A percentile compares a stretch with the other conserved stretches of the same genome.
Evolutionary conservation across 2,113 vertebrate species (phyloP).

Genomic region (Platysternon megacephalum): DNA sequence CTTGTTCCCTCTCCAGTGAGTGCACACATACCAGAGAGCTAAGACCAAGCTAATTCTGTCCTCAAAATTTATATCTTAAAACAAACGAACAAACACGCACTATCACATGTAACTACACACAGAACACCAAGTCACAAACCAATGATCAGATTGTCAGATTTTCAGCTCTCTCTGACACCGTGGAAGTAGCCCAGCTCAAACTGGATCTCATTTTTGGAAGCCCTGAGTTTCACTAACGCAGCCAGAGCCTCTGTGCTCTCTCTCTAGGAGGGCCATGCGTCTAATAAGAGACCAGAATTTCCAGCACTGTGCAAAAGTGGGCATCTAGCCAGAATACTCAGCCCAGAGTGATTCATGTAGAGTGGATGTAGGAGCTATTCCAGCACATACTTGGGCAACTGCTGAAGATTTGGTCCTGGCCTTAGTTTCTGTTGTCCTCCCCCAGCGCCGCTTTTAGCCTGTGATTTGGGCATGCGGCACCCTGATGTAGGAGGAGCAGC

Average conservation of each 20-base stretch:
- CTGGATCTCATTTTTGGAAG: constrained; percentile 22
- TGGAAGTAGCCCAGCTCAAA: constrained; percentile 12
- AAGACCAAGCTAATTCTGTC: not conserved
- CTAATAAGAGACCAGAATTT: not conserved
- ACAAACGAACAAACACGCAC: not conserved
- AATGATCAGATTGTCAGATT: constrained; percentile 24
- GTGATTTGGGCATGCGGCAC: not conserved
- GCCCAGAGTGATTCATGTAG: not conserved
- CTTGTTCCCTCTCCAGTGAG: not conserved
- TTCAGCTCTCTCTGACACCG: not conserved
- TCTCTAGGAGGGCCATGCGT: not conserved
- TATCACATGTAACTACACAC: not conserved
- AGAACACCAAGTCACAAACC: constrained; percentile 5
- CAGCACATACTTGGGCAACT: not conserved
- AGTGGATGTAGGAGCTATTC: not conserved
- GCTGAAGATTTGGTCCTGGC: not conserved
- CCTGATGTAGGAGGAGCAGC: not conserved
- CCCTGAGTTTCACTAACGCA: constrained; percentile 19
- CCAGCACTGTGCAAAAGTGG: not conserved
- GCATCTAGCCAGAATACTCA: not conserved
- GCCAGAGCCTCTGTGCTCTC: constrained; percentile 6
- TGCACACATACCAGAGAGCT: not conserved
- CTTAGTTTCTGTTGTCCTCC: not conserved
- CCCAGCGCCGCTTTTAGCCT: not conserved
- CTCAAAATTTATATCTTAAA: not conserved